These are phyloP conservation scores for Crypturellus undulatus DNA, from an alignment of 2,113 vertebrate genomes.

Conservation along the genomic window DNA sequence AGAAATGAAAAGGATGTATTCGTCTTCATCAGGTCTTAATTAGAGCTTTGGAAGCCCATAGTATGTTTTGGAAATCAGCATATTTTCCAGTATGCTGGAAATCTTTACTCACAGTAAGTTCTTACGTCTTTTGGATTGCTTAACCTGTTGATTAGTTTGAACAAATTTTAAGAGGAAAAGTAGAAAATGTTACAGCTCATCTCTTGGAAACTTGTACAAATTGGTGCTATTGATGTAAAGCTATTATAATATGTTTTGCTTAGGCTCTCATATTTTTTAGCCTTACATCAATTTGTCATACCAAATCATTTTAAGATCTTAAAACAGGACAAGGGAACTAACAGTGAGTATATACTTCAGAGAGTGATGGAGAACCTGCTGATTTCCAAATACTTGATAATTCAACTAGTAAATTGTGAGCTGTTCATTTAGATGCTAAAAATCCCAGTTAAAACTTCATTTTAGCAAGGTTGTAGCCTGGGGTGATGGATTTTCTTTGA, in stretches of 20 bases:
- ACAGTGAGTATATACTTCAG: not conserved
- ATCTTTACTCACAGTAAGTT: not conserved
- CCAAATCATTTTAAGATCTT: not conserved
- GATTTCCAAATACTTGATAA: not conserved
- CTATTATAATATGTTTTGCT: accelerated
- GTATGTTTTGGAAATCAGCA: not conserved
- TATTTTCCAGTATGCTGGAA: constrained; percentile 24
- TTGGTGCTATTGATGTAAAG: not conserved
- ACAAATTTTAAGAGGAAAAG: not conserved
- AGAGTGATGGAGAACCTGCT: not conserved
- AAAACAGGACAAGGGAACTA: not conserved
- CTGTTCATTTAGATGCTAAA: not conserved
- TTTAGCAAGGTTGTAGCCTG: not conserved
- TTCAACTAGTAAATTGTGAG: not conserved
- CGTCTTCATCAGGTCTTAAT: not conserved
- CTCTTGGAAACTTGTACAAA: not conserved
- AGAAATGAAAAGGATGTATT: not conserved
- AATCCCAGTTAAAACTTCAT: not conserved
- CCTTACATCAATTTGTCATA: not conserved
- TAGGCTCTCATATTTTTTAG: not conserved
- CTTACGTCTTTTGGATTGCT: not conserved
- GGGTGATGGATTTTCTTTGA: not conserved
- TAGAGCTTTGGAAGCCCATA: not conserved
- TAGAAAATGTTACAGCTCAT: not conserved
- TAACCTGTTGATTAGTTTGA: constrained; percentile 24